phyloP scores from a whole-genome alignment of 2,113 vertebrate genomes.

The Acanthochromis polyacanthus region DNA sequence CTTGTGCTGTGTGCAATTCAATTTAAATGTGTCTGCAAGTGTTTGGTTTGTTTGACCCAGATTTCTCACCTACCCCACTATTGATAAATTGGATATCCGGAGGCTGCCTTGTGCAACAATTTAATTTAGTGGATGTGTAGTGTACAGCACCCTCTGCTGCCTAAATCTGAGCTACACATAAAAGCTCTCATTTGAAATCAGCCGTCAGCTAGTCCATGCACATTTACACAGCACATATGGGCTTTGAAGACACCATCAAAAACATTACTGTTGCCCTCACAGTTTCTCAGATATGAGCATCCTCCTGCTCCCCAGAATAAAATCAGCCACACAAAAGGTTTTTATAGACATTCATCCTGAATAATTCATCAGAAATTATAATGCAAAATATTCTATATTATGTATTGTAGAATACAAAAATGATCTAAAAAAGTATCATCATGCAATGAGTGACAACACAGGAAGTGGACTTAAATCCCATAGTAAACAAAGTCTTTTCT shows the following conservation, averaged over 20 bases:
- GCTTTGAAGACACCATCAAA: not conserved
- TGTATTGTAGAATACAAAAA: no score
- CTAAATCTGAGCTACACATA: not conserved
- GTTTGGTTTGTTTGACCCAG: constrained; percentile 82
- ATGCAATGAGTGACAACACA: no score
- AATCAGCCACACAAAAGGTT: not conserved
- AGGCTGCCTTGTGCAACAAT: constrained; percentile 71
- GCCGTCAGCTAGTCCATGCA: not conserved
- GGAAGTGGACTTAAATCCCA: no score
- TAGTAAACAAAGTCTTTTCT: no score
- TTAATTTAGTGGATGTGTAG: constrained; percentile 53
- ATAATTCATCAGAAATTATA: no score
- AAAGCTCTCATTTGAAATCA: not conserved
- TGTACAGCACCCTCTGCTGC: constrained; percentile 79
- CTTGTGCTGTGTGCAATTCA: constrained; percentile 63
- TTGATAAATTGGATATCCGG: constrained; percentile 76
- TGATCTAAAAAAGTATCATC: no score
- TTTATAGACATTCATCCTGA: not conserved
- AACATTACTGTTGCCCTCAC: not conserved
- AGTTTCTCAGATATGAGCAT: not conserved
- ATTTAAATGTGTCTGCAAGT: constrained; percentile 73
- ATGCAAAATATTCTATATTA: no score
- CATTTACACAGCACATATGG: not conserved
- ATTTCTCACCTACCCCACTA: constrained; percentile 79
- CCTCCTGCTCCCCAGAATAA: not conserved